Percentiles rank a stretch among this genome's conserved stretches.
phyloP scores from a whole-genome alignment of 2,888 invertebrate genomes.

The Sepiola atlantica region DNA sequence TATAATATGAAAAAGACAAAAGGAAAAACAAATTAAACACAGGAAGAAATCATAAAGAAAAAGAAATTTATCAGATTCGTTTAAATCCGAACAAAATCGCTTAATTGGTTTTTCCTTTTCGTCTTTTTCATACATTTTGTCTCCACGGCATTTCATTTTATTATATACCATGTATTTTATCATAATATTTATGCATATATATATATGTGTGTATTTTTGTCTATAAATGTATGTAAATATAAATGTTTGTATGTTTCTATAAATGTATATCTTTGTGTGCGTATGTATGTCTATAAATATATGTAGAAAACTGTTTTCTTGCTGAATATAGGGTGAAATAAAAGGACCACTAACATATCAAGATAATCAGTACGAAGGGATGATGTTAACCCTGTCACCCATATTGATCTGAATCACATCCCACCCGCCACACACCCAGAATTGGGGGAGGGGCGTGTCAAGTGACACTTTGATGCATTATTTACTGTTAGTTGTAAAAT shows the following conservation, averaged over 20 bases:
- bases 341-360: neutral
- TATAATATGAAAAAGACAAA: too few species aligned
- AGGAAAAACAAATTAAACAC: too few species aligned
- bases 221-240: neutral
- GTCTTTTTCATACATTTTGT: too few species aligned
- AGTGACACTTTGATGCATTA: neutral
- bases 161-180: neutral
- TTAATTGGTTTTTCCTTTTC: too few species aligned
- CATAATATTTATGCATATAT: neutral
- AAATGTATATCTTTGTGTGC: neutral
- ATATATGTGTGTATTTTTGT: neutral
- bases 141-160: too few species aligned
- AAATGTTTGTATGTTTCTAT: neutral
- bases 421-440: neutral
- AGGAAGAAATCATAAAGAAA: too few species aligned
- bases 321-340: neutral
- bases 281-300: too few species aligned
- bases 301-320: neutral
- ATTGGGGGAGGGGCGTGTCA: neutral
- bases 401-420: neutral
- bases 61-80: neutral
- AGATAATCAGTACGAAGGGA: neutral
- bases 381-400: neutral
- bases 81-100: too few species aligned
- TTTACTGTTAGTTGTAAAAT: neutral